Base-by-base conservation (phyloP, 2,888 invertebrate genomes). In the Schizotus pectinicornis region DNA sequence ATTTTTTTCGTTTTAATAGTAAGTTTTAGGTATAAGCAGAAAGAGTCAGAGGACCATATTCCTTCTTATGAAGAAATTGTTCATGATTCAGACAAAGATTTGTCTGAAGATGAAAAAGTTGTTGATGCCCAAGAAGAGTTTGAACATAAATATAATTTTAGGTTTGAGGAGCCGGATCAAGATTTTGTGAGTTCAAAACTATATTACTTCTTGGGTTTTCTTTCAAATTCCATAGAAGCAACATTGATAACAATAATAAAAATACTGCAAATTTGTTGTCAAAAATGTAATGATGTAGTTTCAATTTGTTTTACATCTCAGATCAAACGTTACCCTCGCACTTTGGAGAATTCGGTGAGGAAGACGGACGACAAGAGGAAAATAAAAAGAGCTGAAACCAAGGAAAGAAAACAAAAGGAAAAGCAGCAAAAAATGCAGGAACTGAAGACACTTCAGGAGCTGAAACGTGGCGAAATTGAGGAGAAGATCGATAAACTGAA, bases 151-250 rank as follows among this genome's bases (percentile, higher is more conserved):
- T 98, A 91, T 79, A 98, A 98, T 82, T 97, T 95, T 78, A 85
- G 98, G 62, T 98, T 91, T 78, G 97, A 99, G 79, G 97, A 98
- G 78, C 98, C 96, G 0, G 97, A 98, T 78, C 86, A 90, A 43
- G 94, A 96, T 68, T 96, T 91, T 79, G 89, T 93, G 68, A 81
- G 84, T 76, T 32, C 22, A 22, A 22, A 22, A 22, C 22, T 5
- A n/a, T n/a, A n/a, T n/a, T n/a, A n/a, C n/a, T n/a, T n/a, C n/a
- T n/a, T n/a, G n/a, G n/a, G n/a, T n/a, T n/a, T n/a, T n/a, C n/a
- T n/a, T n/a, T n/a, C n/a, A n/a, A n/a, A n/a, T n/a, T n/a, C n/a
- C n/a, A n/a, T n/a, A n/a, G n/a, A n/a, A n/a, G n/a, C n/a, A n/a
- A n/a, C n/a, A n/a, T n/a, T n/a, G n/a, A n/a, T n/a, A n/a, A n/a